These are phyloP conservation scores for Microtus agrestis DNA, from an alignment of 2,797 vertebrate species.

Conservation along the genomic window DNA sequence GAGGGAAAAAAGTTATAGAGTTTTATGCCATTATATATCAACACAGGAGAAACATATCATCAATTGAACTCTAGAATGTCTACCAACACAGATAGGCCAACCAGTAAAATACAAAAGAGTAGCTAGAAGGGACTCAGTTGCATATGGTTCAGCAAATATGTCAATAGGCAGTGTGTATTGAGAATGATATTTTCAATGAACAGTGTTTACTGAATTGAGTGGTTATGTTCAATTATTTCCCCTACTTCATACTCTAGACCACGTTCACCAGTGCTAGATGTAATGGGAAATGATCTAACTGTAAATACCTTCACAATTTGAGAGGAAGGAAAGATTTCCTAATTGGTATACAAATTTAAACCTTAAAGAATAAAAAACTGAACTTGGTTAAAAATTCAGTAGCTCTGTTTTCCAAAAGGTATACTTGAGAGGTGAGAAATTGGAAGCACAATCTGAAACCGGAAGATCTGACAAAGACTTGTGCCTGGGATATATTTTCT, in stretches of 20 bases:
- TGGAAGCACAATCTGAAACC: neutral
- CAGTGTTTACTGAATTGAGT: neutral
- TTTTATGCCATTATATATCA: neutral
- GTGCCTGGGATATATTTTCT: neutral
- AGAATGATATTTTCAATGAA: neutral
- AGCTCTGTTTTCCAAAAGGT: neutral
- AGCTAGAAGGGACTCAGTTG: neutral
- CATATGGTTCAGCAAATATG: neutral
- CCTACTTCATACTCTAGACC: neutral
- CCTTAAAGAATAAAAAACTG: neutral
- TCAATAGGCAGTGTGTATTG: accelerated
- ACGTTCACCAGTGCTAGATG: neutral
- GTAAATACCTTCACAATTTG: neutral
- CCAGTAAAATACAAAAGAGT: neutral
- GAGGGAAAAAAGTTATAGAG: neutral
- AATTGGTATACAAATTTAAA: neutral
- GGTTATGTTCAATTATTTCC: neutral
- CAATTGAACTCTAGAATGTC: neutral
- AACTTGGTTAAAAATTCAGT: neutral
- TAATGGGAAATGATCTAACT: neutral
- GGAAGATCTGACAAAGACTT: neutral
- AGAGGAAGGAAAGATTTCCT: neutral
- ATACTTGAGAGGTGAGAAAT: neutral
- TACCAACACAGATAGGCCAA: neutral
- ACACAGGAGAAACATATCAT: neutral